Percentiles rank a stretch among this genome's conserved stretches.
Evolutionary conservation across 2,797 vertebrate species (phyloP).

Genomic region (Crocidura indochinensis): DNA sequence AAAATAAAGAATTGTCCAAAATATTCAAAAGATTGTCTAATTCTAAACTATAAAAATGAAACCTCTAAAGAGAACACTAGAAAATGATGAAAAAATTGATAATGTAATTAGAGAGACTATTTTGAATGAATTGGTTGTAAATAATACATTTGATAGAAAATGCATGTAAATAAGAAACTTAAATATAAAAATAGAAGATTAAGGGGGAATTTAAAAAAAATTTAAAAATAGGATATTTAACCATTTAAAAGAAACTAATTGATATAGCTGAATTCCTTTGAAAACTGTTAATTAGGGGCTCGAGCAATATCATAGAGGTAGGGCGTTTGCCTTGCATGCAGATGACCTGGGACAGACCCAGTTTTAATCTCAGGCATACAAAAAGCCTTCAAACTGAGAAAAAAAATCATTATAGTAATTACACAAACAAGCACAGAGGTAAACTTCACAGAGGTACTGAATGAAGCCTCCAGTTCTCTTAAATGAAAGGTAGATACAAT

Average conservation of each 20-base stretch:
- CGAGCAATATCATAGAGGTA: too few species aligned
- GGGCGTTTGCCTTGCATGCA: too few species aligned
- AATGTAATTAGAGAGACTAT: background rate
- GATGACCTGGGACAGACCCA: too few species aligned
- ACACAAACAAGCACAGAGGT: background rate
- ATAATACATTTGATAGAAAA: background rate
- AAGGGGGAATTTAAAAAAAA: too few species aligned
- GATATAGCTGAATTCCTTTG: background rate
- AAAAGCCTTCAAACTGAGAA: background rate
- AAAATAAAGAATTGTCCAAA: too few species aligned
- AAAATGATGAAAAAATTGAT: background rate
- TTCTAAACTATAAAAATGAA: conserved; percentile 5
- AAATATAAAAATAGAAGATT: too few species aligned
- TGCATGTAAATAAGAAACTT: background rate
- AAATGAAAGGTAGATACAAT: background rate
- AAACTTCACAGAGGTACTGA: background rate
- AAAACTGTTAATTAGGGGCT: background rate
- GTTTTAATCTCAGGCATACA: background rate
- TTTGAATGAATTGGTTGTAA: background rate
- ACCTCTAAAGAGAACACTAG: background rate
- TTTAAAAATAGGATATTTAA: background rate
- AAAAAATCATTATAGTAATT: background rate
- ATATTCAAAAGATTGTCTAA: background rate
- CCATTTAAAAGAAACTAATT: conserved; percentile 3
- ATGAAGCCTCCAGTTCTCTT: background rate